phyloP scores from a whole-genome alignment of 2,888 invertebrate genomes.

The Theretra japonica region DNA sequence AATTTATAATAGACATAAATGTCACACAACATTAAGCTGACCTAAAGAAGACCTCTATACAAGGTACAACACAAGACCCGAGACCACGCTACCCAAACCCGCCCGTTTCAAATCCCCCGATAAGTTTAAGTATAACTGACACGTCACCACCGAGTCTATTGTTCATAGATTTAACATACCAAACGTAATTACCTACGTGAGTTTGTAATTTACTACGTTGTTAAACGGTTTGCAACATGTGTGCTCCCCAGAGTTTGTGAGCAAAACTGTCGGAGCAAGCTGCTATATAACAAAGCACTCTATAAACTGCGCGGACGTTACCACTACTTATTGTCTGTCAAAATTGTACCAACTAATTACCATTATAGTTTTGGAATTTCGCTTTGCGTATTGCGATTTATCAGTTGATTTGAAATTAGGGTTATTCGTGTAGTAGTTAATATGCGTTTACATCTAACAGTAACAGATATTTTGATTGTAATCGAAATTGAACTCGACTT shows the following conservation, averaged over 20 bases:
- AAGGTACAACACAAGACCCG: not conserved
- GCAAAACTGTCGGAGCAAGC: constrained; percentile 29
- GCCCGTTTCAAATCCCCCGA: not conserved
- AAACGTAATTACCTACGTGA: constrained; percentile 22
- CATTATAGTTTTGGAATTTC: not conserved
- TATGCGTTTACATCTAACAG: too few relatives aligned
- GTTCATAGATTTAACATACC: constrained; percentile 24
- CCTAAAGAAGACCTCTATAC: not conserved
- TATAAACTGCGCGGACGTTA: constrained; percentile 25
- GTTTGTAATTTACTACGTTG: constrained; percentile 26
- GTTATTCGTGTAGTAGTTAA: too few relatives aligned
- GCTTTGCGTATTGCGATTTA: too few relatives aligned
- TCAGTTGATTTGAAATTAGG: too few relatives aligned
- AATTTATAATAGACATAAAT: too few relatives aligned
- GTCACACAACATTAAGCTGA: too few relatives aligned
- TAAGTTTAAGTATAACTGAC: not conserved
- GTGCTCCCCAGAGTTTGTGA: constrained; percentile 23
- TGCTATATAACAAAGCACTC: constrained; percentile 17
- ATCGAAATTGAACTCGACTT: too few relatives aligned
- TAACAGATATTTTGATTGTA: too few relatives aligned
- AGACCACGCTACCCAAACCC: not conserved
- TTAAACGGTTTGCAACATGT: constrained; percentile 21
- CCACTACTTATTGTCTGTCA: constrained; percentile 20
- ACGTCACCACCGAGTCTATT: constrained; percentile 2
- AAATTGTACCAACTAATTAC: constrained; percentile 21